Evolutionary conservation across 2,888 invertebrate species (phyloP).

Genomic region (Chrysolina haemoptera): DNA sequence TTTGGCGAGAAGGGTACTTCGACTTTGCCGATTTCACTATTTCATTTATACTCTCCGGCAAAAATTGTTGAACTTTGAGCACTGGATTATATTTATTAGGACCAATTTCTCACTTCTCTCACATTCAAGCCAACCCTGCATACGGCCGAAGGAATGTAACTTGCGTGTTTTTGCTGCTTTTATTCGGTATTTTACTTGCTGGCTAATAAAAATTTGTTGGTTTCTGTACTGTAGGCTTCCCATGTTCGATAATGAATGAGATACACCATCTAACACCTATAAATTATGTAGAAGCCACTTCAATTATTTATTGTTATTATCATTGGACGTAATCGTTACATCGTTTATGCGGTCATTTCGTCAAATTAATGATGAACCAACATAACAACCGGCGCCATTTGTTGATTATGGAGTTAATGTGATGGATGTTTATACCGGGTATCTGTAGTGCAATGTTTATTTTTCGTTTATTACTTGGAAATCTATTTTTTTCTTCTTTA

Average conservation of each 20-base stretch:
- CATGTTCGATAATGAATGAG: constrained; percentile 39
- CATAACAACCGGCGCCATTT: not conserved
- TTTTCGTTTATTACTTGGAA: too few relatives aligned
- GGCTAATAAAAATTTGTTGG: constrained; percentile 48
- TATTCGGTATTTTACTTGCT: constrained; percentile 39
- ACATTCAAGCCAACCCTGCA: constrained; percentile 41
- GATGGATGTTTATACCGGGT: not conserved
- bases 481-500: too few relatives aligned
- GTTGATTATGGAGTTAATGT: not conserved
- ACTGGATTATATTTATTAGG: too few relatives aligned
- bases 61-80: too few relatives aligned
- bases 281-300: constrained; percentile 17
- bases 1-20: too few relatives aligned
- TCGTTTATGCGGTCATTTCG: not conserved
- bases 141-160: constrained; percentile 49
- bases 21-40: too few relatives aligned
- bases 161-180: constrained; percentile 55
- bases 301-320: constrained; percentile 29
- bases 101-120: too few relatives aligned
- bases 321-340: constrained; percentile 23
- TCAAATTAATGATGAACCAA: constrained; percentile 6
- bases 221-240: constrained; percentile 34
- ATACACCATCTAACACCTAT: constrained; percentile 28
- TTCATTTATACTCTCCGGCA: too few relatives aligned
- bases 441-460: too few relatives aligned